A percentile compares a stretch with the other conserved stretches of the same genome.
These are phyloP conservation scores for Hippocampus guttulatus DNA, from an alignment of 2,113 vertebrate species.

Conservation along the genomic window DNA sequence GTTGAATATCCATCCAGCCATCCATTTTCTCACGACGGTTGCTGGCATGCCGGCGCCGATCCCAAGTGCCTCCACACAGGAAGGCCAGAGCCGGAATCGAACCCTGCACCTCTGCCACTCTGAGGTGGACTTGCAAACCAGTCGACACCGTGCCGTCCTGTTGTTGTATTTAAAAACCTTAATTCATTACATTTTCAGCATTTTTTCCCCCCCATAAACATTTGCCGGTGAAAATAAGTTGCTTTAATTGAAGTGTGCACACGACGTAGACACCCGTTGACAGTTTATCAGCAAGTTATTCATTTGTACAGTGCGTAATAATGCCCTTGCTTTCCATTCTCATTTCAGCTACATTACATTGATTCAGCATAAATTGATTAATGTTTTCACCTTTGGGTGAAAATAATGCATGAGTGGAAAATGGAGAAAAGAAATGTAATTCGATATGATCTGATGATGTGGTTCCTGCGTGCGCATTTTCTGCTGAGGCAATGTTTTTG, in stretches of 20 bases:
- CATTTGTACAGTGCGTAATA: conserved; percentile 34
- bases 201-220: not conserved
- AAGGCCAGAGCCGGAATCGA: no score
- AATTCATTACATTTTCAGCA: not conserved
- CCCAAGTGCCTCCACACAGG: no score
- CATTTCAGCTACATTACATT: conserved; percentile 41
- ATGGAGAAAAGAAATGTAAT: conserved; percentile 33
- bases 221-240: conserved; percentile 21
- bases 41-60: no score
- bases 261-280: conserved; percentile 24
- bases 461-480: conserved; percentile 54
- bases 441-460: conserved; percentile 55
- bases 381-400: conserved; percentile 45
- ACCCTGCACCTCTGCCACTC: no score
- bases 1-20: conserved; percentile 1
- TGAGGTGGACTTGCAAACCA: no score
- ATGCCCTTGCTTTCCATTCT: conserved; percentile 38
- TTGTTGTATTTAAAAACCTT: no score
- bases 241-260: conserved; percentile 36
- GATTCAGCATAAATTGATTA: conserved; percentile 50
- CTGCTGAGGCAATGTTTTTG: conserved; percentile 55
- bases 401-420: conserved; percentile 36
- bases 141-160: no score
- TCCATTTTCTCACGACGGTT: no score
- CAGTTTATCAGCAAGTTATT: conserved; percentile 34